A percentile compares a stretch with the other conserved stretches of the same genome.
These are phyloP conservation scores for Syngnathoides biaculeatus DNA, from an alignment of 2,113 vertebrate species.

Conservation along the genomic window DNA sequence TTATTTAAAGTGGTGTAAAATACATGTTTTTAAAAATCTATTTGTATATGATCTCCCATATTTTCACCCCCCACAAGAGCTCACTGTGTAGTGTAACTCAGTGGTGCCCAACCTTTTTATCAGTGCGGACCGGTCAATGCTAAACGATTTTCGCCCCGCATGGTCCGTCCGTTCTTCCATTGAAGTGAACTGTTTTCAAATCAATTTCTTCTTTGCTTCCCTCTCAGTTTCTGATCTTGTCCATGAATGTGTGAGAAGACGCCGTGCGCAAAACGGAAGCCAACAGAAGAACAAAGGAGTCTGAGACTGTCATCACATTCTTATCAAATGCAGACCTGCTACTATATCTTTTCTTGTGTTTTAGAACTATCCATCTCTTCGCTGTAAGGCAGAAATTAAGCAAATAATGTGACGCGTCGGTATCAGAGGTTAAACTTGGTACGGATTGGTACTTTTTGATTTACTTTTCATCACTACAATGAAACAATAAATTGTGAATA, in stretches of 20 bases:
- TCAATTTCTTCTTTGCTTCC: background rate
- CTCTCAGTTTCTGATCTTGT: constrained; percentile 71
- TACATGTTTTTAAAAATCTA: background rate
- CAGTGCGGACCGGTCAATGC: too few species aligned
- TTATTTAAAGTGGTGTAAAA: background rate
- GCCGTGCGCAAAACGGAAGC: background rate
- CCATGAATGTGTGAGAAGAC: constrained; percentile 73
- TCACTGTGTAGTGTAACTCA: too few species aligned
- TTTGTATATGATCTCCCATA: background rate
- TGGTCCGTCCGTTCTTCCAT: too few species aligned
- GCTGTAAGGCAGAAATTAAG: background rate
- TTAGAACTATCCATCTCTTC: background rate
- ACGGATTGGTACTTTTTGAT: constrained; percentile 16
- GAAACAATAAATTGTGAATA: constrained; percentile 30
- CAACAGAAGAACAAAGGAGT: constrained; percentile 29
- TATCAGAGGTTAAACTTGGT: background rate
- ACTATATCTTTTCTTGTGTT: background rate
- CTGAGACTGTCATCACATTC: background rate
- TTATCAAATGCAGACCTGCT: background rate
- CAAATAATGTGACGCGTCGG: constrained; percentile 22
- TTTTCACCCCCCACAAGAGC: background rate
- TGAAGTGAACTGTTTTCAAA: background rate
- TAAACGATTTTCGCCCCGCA: too few species aligned
- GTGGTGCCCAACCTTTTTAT: too few species aligned
- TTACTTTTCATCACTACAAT: constrained; percentile 15